These are phyloP conservation scores for Toxonevra muliebris DNA, from an alignment of 2,888 invertebrate genomes.

Conservation along the genomic window DNA sequence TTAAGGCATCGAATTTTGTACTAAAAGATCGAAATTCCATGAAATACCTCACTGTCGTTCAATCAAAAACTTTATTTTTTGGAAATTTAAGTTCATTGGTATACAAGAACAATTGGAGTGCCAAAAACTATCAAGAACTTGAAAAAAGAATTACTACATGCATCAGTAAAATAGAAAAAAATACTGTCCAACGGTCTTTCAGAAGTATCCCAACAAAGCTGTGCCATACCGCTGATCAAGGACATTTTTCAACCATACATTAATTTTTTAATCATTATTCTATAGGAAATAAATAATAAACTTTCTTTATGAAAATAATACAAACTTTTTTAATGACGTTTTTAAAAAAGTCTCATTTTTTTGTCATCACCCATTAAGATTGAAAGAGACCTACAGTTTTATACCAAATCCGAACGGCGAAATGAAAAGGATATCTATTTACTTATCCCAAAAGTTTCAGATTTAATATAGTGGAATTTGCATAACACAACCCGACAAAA, in stretches of 20 bases:
- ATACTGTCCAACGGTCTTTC: too few relatives aligned
- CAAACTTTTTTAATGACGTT: not conserved
- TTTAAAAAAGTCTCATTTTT: too few relatives aligned
- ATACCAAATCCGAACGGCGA: too few relatives aligned
- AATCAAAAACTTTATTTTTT: constrained; percentile 3
- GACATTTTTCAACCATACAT: not conserved
- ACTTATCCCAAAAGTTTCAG: too few relatives aligned
- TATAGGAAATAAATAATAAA: not conserved
- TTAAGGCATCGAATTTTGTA: not conserved
- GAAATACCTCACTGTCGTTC: constrained; percentile 1
- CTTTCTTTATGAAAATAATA: not conserved
- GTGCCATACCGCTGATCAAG: not conserved
- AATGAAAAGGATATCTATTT: too few relatives aligned
- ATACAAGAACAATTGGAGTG: constrained; percentile 9
- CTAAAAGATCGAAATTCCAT: not conserved
- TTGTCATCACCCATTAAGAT: too few relatives aligned
- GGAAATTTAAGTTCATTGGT: too few relatives aligned
- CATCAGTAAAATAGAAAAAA: constrained; percentile 4
- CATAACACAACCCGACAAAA: too few relatives aligned
- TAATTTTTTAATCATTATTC: not conserved
- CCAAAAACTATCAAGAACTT: constrained; percentile 5
- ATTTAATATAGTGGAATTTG: too few relatives aligned
- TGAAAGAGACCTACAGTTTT: too few relatives aligned
- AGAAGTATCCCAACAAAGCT: too few relatives aligned
- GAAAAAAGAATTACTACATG: not conserved